Conservation (phyloP, 92 coral and sea anemone species). For the Porites lobata region DNA sequence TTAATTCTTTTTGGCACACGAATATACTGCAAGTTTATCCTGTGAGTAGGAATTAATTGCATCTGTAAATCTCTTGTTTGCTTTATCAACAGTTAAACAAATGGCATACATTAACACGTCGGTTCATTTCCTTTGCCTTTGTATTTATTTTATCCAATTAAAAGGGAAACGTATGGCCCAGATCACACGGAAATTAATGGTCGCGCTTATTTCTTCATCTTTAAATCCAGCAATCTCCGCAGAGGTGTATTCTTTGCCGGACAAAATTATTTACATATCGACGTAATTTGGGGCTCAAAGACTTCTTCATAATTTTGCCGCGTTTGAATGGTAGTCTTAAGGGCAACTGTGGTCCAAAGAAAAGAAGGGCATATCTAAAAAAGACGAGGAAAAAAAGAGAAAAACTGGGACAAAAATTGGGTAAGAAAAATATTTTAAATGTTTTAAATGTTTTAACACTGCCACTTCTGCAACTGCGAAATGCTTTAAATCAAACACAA, state of each 20-base stretch:
- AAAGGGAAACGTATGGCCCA: neutral
- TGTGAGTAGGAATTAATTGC: conserved; percentile 8
- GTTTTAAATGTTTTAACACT: neutral
- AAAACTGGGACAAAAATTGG: neutral
- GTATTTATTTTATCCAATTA: neutral
- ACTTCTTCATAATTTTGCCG: conserved; percentile 29
- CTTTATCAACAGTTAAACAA: conserved; percentile 12
- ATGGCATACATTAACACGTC: conserved; percentile 9
- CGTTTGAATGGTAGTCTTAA: neutral
- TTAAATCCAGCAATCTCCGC: conserved; percentile 28
- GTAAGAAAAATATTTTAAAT: neutral
- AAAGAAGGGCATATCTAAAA: neutral
- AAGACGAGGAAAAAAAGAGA: neutral
- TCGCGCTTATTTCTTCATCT: neutral
- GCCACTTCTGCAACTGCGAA: neutral
- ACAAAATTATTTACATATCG: conserved; percentile 18
- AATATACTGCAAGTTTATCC: conserved; percentile 6
- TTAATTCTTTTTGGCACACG: neutral
- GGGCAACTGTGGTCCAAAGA: neutral
- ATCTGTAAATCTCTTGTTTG: conserved; percentile 13
- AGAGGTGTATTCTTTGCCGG: conserved; percentile 5
- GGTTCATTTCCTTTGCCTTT: conserved; percentile 20
- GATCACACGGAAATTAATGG: conserved; percentile 18
- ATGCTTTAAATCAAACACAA: neutral
- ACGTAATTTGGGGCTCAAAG: conserved; percentile 6